phyloP scores from a whole-genome alignment of 2,888 invertebrate species.

The Minunthozetes semirufus region DNA sequence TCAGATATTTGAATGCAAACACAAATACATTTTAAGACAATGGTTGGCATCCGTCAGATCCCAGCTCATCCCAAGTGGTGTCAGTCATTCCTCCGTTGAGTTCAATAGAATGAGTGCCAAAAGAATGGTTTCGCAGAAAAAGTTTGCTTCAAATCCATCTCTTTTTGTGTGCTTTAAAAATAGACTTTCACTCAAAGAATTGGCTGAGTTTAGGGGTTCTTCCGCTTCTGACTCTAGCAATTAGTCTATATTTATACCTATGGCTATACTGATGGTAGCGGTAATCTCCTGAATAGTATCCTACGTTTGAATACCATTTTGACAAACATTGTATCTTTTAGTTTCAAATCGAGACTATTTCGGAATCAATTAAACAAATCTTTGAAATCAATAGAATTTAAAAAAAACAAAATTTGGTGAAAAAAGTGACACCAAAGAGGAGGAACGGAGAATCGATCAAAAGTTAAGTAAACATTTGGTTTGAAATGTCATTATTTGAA shows the following conservation, averaged over 20 bases:
- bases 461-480: no score
- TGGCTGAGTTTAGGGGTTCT: neutral
- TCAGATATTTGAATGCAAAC: neutral
- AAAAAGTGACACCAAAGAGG: neutral
- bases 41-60: neutral
- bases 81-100: slow-evolving; percentile 11
- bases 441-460: no score
- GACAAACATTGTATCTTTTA: no score
- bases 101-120: slow-evolving; percentile 22
- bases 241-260: neutral
- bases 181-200: neutral
- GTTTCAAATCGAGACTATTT: no score
- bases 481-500: no score
- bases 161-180: neutral
- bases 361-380: neutral
- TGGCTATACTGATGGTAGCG: no score
- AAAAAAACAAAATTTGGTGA: neutral
- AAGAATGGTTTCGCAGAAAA: neutral
- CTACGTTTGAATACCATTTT: no score
- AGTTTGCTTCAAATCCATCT: neutral
- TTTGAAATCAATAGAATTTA: neutral
- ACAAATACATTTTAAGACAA: neutral
- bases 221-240: neutral
- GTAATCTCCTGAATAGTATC: no score
- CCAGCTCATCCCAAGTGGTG: neutral